Conservation (phyloP, 2,888 invertebrate genomes). For the Mesodorylaimus sp. region DNA sequence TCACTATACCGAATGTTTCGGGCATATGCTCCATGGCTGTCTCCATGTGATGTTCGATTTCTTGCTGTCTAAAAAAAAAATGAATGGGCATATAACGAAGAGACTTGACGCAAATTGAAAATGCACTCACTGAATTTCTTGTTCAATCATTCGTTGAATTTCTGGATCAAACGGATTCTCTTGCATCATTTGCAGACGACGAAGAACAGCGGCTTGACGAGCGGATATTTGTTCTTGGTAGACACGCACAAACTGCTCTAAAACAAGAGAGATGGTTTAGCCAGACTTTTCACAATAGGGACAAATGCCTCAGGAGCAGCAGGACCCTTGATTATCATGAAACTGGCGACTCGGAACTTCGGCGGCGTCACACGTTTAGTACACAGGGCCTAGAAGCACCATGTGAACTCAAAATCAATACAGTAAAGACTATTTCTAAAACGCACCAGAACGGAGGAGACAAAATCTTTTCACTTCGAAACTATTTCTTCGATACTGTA, state of each 20-base stretch:
- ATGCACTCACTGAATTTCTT: conserved; percentile 62
- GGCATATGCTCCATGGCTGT: conserved; percentile 96
- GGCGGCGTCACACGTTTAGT: too few relatives aligned
- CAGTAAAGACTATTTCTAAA: too few relatives aligned
- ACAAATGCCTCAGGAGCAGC: too few relatives aligned
- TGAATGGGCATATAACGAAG: not conserved
- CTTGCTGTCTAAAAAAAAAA: not conserved
- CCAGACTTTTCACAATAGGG: not conserved
- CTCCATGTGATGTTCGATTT: conserved; percentile 40
- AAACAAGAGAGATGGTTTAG: conserved; percentile 13
- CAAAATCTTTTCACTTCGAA: too few relatives aligned
- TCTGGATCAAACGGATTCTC: conserved; percentile 89
- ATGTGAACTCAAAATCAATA: too few relatives aligned
- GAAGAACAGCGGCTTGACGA: conserved; percentile 24
- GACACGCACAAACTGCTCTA: conserved; percentile 58
- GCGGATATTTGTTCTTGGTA: conserved; percentile 45
- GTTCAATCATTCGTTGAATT: conserved; percentile 79
- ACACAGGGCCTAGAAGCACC: too few relatives aligned
- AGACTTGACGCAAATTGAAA: not conserved
- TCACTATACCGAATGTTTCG: conserved; percentile 89
- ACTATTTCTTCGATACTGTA: too few relatives aligned
- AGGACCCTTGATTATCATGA: too few relatives aligned
- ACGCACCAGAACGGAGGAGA: too few relatives aligned
- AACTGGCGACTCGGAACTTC: too few relatives aligned
- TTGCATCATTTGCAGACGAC: conserved; percentile 64